Evolutionary conservation across 2,888 invertebrate species (phyloP).

Genomic region (Hipparchia semele): DNA sequence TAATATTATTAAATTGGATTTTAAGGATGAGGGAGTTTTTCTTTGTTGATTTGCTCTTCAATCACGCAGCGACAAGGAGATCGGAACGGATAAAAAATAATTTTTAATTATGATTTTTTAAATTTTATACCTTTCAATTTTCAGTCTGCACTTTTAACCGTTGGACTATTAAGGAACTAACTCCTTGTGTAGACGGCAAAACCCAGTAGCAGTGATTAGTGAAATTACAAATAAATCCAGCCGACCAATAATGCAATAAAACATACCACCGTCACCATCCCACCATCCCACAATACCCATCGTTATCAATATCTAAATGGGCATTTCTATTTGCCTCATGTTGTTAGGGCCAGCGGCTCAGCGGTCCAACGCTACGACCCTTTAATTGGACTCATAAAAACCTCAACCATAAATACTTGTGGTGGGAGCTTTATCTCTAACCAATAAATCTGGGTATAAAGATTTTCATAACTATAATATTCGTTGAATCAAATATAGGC

Average conservation of each 20-base stretch:
- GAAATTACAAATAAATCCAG: background rate
- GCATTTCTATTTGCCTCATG: slow-evolving; percentile 53
- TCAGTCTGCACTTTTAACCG: no score
- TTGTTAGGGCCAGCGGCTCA: slow-evolving; percentile 41
- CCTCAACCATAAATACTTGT: slow-evolving; percentile 40
- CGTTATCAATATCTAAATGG: slow-evolving; percentile 66
- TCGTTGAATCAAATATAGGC: no score
- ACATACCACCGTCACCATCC: background rate
- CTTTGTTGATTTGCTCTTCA: no score
- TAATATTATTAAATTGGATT: no score
- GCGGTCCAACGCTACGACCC: slow-evolving; percentile 48
- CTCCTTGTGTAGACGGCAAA: no score
- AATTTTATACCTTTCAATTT: no score
- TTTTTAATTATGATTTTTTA: no score
- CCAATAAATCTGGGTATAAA: slow-evolving; percentile 11
- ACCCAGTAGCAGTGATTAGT: background rate
- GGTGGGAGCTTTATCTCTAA: slow-evolving; percentile 27
- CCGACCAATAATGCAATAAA: background rate
- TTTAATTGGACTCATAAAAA: slow-evolving; percentile 61
- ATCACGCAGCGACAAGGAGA: no score
- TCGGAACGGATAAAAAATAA: no score
- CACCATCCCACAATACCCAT: slow-evolving; percentile 5
- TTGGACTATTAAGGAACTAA: no score
- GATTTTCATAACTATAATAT: slow-evolving; percentile 20
- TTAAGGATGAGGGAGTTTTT: no score